Conservation (phyloP, 2,888 invertebrate genomes). For the Sesia bembeciformis region DNA sequence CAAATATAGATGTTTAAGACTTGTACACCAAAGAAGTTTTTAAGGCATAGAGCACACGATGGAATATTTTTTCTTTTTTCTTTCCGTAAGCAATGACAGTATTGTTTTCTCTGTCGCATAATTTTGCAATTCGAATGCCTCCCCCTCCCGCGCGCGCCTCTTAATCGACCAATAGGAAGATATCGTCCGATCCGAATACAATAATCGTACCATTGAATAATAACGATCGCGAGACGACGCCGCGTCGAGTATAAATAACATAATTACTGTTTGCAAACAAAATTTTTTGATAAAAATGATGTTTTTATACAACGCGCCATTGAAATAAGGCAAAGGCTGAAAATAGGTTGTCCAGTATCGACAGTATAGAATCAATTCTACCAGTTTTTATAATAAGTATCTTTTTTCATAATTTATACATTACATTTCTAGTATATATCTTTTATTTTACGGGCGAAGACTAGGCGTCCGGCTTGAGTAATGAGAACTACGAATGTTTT, state of each 20-base stretch:
- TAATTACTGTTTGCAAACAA: neutral
- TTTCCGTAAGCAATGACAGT: constrained; percentile 2
- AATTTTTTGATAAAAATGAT: neutral
- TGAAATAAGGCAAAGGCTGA: neutral
- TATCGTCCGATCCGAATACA: constrained; percentile 20
- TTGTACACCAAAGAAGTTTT: too few species aligned
- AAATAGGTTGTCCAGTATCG: neutral
- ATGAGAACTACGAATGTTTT: too few species aligned
- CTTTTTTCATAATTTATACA: neutral
- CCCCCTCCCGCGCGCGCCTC: constrained; percentile 7
- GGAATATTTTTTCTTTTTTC: neutral
- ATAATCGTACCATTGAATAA: constrained; percentile 30
- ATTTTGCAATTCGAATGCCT: constrained; percentile 21
- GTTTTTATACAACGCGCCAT: neutral
- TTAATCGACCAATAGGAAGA: constrained; percentile 19
- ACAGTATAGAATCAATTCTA: neutral
- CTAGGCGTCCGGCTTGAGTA: too few species aligned
- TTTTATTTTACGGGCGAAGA: too few species aligned
- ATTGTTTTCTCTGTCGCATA: constrained; percentile 17
- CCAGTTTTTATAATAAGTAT: neutral
- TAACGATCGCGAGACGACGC: constrained; percentile 12
- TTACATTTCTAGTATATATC: too few species aligned
- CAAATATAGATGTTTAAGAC: too few species aligned
- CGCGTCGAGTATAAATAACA: constrained; percentile 10
- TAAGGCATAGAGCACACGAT: neutral